These are phyloP conservation scores for Thryonomys swinderianus DNA, from an alignment of 2,113 vertebrate species.

Conservation along the genomic window DNA sequence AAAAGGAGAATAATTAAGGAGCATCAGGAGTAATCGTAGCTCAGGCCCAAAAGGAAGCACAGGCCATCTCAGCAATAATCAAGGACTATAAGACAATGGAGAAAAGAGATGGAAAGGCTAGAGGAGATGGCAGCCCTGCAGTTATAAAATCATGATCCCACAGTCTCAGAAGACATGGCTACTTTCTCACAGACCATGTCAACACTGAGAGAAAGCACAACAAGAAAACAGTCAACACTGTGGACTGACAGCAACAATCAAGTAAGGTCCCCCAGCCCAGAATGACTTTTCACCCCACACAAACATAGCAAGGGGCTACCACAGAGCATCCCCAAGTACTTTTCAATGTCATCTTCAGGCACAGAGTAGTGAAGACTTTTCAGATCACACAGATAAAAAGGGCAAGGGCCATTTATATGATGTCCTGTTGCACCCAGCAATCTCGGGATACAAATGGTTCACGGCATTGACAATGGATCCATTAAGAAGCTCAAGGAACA, in stretches of 20 bases:
- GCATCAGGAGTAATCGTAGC: neutral
- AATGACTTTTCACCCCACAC: neutral
- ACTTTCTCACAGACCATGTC: neutral
- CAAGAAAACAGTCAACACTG: neutral
- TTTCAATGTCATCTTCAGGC: neutral
- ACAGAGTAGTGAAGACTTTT: neutral
- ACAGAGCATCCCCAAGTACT: neutral
- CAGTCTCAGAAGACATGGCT: neutral
- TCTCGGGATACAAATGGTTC: neutral
- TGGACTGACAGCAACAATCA: neutral
- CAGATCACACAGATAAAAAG: neutral
- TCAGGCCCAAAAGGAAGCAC: neutral
- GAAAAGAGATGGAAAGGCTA: neutral
- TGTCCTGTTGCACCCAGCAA: neutral
- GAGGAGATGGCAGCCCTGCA: neutral
- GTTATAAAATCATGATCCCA: neutral
- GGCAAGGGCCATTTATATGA: neutral
- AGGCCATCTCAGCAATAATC: neutral
- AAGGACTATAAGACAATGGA: neutral
- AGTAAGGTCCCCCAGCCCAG: neutral
- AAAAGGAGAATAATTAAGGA: neutral
- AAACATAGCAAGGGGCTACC: neutral
- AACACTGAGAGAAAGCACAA: neutral
- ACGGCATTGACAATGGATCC: neutral
- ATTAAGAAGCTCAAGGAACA: neutral